Base-by-base conservation (phyloP, 1,140 invertebrate genomes). In the Parasteatoda tepidariorum region DNA sequence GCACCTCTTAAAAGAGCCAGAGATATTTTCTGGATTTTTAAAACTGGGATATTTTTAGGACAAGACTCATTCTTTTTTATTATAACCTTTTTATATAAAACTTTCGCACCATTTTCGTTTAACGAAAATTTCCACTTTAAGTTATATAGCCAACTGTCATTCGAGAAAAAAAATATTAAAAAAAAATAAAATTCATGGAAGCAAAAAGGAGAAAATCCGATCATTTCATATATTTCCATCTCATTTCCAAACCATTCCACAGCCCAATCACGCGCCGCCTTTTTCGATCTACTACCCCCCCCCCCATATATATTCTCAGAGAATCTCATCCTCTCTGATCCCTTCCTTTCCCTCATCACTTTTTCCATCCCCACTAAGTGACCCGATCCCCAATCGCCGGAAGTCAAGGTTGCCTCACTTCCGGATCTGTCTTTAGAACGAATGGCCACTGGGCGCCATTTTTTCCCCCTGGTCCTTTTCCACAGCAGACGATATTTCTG, bases 321-420 rank as follows among this genome's bases (percentile, higher is more conserved):
- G 18, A 18, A 48, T 9, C 9, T 48, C 9, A 48, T 48, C 38
- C 1, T 48, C 9, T n/a, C 9, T 48, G 38, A 48, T 48, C 66
- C 22, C 22, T 26, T 71, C 54, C n/a, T n/a, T 31, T 74, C 55
- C n/a, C 6, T 11, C 7, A 22, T 61, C 31, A 38, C 68, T 28
- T 71, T 18, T 28, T 55, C 68, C 48, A 64, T 22, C 61, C 61
- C 9, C 28, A 5, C 22, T 38, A 38, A 15, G 15, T 57, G 28
- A 30, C 68, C 59, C 54, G 15, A 48, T 30, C 61, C 74, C 74
- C 34, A 66, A 78, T 78, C 24, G 24, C 61, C 74, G 74, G 74
- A 78, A 78, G 74, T 66, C 31, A 66, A 15, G 71, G 74, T 54
- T 66, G 74, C 61, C 74, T 78, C 74, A 78, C 74, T 48, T 78